A percentile compares a stretch with the other conserved stretches of the same genome.
phyloP scores from a whole-genome alignment of 2,888 invertebrate species.

The Dendrolimus houi region DNA sequence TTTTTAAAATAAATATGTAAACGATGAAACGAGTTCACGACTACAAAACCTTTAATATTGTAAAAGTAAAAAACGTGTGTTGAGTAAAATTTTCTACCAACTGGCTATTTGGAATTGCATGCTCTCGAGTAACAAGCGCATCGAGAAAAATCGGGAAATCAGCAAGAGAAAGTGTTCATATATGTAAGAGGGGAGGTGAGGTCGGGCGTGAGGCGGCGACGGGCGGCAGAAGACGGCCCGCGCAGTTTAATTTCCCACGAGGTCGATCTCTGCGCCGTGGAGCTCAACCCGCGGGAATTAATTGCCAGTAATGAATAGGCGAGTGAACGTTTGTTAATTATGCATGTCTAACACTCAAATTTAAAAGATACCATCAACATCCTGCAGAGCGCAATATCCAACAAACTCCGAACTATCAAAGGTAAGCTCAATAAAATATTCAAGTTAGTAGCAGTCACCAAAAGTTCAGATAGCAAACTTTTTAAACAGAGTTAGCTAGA shows the following conservation, averaged over 20 bases:
- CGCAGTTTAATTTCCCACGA: constrained; percentile 76
- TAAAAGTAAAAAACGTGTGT: too few relatives aligned
- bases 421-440: too few relatives aligned
- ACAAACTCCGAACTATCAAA: too few relatives aligned
- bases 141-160: constrained; percentile 58
- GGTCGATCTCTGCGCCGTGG: constrained; percentile 73
- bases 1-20: too few relatives aligned
- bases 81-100: too few relatives aligned
- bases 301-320: constrained; percentile 76
- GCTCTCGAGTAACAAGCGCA: constrained; percentile 16
- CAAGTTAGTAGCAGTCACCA: too few relatives aligned
- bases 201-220: constrained; percentile 35
- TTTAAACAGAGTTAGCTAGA: too few relatives aligned
- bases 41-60: too few relatives aligned
- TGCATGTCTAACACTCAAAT: constrained; percentile 30
- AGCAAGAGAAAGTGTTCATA: constrained; percentile 65
- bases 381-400: background rate
- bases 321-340: constrained; percentile 73
- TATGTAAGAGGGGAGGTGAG: constrained; percentile 48
- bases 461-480: too few relatives aligned
- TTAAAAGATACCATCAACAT: constrained; percentile 12
- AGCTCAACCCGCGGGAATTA: constrained; percentile 74
- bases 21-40: too few relatives aligned
- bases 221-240: constrained; percentile 68
- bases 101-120: too few relatives aligned